Evolutionary conservation across 2,797 vertebrate genomes (phyloP), one percentile per base, ranked within the genome.

Genomic region (Crocodylus rhombifer): DNA sequence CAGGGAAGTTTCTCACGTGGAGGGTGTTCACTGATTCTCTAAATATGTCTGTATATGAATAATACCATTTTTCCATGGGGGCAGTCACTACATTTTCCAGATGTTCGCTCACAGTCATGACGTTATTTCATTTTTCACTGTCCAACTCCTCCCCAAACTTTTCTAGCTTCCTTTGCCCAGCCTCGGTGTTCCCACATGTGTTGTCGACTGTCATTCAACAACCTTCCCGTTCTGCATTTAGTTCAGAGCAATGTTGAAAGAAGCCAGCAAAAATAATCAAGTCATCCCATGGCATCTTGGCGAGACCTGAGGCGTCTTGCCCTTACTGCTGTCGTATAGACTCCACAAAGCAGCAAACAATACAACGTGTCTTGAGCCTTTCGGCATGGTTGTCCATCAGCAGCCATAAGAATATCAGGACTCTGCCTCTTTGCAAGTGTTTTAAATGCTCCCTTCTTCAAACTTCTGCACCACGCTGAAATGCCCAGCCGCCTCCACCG

Each of bases 231-330:
- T 89, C 84, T 77, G n/a, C 76, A 65, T 15, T 86, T 67, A 71
- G 10, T 26, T 89, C 20, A 57, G 42, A 60, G 5, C 5, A 0
- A 1, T 26, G 9, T 26, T 60, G 42, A 55, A 42, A 91, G 11
- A 80, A 87, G 55, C 2, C 14, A 67, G 64, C 9, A 87, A 90
- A 79, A 61, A 11, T 2, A 5, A 36, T 92, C 16, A 61, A 79
- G 36, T 84, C 13, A 0, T 36, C 75, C 23, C 26, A 18, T 28
- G 62, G 28, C 6, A 0, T 21, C 7, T 2, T 63, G 36, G 61
- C 0, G 88, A 87, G 64, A 58, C n/a, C 69, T 55, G 62, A 89
- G 42, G 2, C 60, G 4, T 6, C 67, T 18, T 67, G 20, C 15
- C 80, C 51, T 51, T 51, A 15, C 77, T 36, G 65, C 51, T 84